Conservation (phyloP, 2,797 vertebrate genomes). For the Microctenopoma stevenorrisi region DNA sequence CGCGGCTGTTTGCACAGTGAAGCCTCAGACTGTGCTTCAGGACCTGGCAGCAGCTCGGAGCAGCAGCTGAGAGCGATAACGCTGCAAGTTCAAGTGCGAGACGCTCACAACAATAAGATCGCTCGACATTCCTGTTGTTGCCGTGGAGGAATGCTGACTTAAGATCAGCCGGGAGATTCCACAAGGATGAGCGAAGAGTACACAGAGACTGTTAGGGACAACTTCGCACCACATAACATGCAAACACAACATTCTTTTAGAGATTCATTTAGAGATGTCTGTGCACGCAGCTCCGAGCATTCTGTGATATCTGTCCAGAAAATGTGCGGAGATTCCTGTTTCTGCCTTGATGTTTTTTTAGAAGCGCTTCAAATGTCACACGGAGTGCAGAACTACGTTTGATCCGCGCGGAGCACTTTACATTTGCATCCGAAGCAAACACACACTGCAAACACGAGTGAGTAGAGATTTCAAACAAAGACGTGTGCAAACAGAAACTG, state of each 20-base stretch:
- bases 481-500: conserved; percentile 10
- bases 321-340: background rate
- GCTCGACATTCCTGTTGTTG: conserved; percentile 48
- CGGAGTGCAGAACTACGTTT: conserved; percentile 21
- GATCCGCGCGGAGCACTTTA: conserved; percentile 23
- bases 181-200: conserved; percentile 43
- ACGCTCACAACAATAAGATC: conserved; percentile 17
- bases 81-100: conserved; percentile 30
- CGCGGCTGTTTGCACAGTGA: background rate
- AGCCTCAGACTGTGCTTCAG: background rate
- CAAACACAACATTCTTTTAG: conserved; percentile 6
- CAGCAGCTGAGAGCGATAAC: background rate
- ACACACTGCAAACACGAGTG: conserved; percentile 7
- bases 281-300: background rate
- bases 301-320: conserved; percentile 2
- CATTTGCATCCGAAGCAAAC: conserved; percentile 39
- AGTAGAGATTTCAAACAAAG: conserved; percentile 30
- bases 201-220: background rate
- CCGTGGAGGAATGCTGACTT: conserved; percentile 65
- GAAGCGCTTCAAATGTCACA: conserved; percentile 47
- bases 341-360: background rate
- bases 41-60: background rate
- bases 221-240: background rate
- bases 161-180: conserved; percentile 48
- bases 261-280: background rate